phyloP scores from a whole-genome alignment of 1,140 invertebrate species.

The Phenacoccus solenopsis region DNA sequence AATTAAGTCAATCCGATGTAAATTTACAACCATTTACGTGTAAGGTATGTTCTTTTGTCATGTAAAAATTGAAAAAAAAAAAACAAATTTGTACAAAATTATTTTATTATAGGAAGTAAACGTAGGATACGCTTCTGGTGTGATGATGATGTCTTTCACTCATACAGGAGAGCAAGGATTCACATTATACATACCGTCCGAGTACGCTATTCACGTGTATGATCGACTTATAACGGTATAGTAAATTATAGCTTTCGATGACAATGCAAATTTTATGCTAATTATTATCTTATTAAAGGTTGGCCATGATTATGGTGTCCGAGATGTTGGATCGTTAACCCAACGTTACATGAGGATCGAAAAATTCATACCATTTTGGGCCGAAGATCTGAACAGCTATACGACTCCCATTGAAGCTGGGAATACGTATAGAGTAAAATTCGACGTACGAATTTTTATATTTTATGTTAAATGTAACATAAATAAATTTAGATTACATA shows the following conservation, averaged over 20 bases:
- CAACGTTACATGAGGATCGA: constrained; percentile 57
- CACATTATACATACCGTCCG: constrained; percentile 63
- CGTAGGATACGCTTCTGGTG: constrained; percentile 59
- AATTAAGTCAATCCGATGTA: constrained; percentile 50
- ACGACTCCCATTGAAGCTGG: constrained; percentile 69
- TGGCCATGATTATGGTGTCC: constrained; percentile 50
- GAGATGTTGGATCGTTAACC: constrained; percentile 60
- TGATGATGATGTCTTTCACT: constrained; percentile 65
- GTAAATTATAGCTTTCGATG: not conserved
- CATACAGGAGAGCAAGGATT: constrained; percentile 74
- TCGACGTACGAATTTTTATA: constrained; percentile 37
- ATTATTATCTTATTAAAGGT: constrained; percentile 29
- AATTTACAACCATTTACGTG: constrained; percentile 61
- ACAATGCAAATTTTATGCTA: not conserved
- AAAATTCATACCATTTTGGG: constrained; percentile 48
- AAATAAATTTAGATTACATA: not conserved
- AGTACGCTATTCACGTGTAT: constrained; percentile 70
- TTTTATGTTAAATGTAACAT: not conserved
- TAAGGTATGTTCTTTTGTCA: constrained; percentile 36
- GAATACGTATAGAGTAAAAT: constrained; percentile 54
- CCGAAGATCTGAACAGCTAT: constrained; percentile 54
- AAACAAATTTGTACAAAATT: not conserved
- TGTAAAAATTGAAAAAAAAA: too few relatives aligned
- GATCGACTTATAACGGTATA: constrained; percentile 48
- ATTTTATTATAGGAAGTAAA: constrained; percentile 44